Conservation (phyloP, 2,888 invertebrate genomes). For the Drosophila anceps region DNA sequence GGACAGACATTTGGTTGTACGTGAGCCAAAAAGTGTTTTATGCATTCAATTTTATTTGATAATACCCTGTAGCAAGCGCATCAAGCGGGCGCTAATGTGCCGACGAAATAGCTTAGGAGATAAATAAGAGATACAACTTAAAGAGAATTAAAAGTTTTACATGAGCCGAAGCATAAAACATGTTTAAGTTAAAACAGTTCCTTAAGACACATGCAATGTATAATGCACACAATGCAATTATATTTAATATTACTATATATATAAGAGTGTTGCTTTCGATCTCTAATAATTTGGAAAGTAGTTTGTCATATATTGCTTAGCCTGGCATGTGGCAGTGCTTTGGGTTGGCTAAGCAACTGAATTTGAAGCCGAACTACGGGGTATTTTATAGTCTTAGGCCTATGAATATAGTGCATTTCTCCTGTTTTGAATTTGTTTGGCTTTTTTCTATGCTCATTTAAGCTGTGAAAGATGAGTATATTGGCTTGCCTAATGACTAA, state of each 20-base stretch:
- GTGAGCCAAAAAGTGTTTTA: conserved; percentile 28
- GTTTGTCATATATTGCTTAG: not conserved
- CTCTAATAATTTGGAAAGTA: not conserved
- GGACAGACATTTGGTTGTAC: conserved; percentile 21
- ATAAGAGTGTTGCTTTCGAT: not conserved
- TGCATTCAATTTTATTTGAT: conserved; percentile 36
- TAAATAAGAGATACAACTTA: not conserved
- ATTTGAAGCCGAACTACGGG: not conserved
- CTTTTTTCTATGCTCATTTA: not conserved
- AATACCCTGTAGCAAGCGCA: conserved; percentile 11
- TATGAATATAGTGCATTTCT: not conserved
- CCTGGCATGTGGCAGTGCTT: not conserved
- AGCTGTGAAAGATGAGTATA: not conserved
- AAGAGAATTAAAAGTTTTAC: not conserved
- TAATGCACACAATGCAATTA: too few relatives aligned
- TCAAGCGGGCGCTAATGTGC: not conserved
- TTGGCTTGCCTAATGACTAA: not conserved
- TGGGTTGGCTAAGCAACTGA: not conserved
- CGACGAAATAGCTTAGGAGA: too few relatives aligned
- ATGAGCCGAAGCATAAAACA: too few relatives aligned
- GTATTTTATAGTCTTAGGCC: not conserved
- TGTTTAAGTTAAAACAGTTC: too few relatives aligned
- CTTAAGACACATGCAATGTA: too few relatives aligned
- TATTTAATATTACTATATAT: not conserved
- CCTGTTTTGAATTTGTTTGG: conserved; percentile 9